Base-by-base conservation (phyloP, 2,113 vertebrate species). In the Bos indicus region DNA sequence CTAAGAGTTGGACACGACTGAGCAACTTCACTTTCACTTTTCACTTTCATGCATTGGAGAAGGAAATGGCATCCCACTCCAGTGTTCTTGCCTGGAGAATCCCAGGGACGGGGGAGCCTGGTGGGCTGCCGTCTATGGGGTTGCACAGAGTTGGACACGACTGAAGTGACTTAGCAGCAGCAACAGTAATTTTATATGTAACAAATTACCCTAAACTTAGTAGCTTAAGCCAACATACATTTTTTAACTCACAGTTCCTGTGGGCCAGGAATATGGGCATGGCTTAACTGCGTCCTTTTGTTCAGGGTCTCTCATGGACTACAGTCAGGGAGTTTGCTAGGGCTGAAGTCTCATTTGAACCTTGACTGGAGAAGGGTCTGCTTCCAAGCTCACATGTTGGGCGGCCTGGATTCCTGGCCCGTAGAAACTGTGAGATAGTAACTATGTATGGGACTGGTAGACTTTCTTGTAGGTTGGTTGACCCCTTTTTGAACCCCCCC, bases 291-390 rank as follows among this genome's bases (percentile, higher is more conserved):
- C 9, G 19, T 71, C 71, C 78, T 89, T 85, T 89, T 56, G 26
- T 85, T 97, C 56, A 97, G 92, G 82, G 46, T 90, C 64, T 85
- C 52, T 93, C 54, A 60, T 15, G 77, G 25, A 82, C 46, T 97
- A 23, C 28, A 85, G 1, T 95, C 43, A 81, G 40, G 57, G 30
- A 94, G 46, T 60, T 94, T 51, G 8, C 62, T n/a, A 59, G n/a
- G 43, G n/a, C 60, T 94, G 60, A 86, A 23, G 2, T 90, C 52
- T 94, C 54, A 54, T 95, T 67, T 96, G 82, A 91, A 96, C 85
- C 56, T 93, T 88, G 43, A 77, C 48, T 84, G 16, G 19, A 28
- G 64, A 90, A 95, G 33, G 17, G 13, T 95, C 60, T 82, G 28
- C 54, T 89, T 88, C 88, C 21, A 87, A 92, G 83, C 43, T 97